Base-by-base conservation (phyloP, 2,888 invertebrate genomes). In the Mimumesa dahlbomi region DNA sequence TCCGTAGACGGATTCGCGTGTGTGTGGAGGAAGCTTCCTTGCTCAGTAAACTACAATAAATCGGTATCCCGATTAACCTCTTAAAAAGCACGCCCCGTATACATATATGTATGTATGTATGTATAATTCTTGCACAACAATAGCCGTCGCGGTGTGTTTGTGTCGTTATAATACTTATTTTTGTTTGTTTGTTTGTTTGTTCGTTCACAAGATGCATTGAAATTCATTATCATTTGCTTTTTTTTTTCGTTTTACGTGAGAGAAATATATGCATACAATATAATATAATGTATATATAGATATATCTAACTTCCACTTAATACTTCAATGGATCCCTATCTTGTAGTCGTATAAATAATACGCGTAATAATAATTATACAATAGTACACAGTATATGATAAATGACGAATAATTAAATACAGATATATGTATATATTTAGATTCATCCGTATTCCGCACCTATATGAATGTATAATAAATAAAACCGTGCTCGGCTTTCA, bases 11-110 rank as follows among this genome's bases (percentile, higher is more conserved):
- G 34, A 34, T n/a, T 45, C 22, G 45, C 14, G 52, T 14, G 34
- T 52, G 59, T 52, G 22, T 6, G 25, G 54, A 61, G 68, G 69
- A 61, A 68, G 69, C 69, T 56, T 61, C 43, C 50, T n/a, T 45
- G 9, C 54, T 68, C 49, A 45, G 61, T 54, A 49, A 50, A 53
- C 46, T 42, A 34, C 50, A 69, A 48, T 57, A 19, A 64, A 64
- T 73, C 68, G 75, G 61, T 77, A 77, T 63, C 40, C 73, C 77
- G 75, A 77, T 77, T 77, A 68, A 75, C 61, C 59, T 54, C 64
- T 68, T 77, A 75, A 77, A 71, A 71, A 70, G 71, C 71, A 54
- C 65, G 71, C 45, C n/a, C 53, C 40, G 38, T 65, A 31, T 42
- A 48, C 21, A 42, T 9, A 18, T 13, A 21, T 49, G 21, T 1